Base-by-base conservation (phyloP, 2,113 vertebrate species). In the Chinchilla lanigera region DNA sequence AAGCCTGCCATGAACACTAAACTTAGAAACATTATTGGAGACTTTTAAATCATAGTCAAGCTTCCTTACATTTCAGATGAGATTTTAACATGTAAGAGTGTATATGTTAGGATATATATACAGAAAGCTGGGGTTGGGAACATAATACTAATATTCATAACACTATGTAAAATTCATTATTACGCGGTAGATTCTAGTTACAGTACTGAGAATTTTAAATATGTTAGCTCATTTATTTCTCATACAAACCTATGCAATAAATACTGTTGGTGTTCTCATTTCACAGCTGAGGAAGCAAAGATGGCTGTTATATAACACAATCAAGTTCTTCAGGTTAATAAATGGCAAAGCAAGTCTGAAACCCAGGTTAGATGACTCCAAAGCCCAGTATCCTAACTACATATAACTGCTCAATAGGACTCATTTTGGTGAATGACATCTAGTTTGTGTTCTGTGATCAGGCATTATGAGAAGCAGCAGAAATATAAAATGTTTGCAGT, bases 41-140 rank as follows among this genome's bases (percentile, higher is more conserved):
- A 80, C 86, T 87, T 95, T 90, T 38, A 41, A 86, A 89, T 41
- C 20, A 78, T 56, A 71, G 67, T 93, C 86, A 92, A 86, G 14
- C 50, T 90, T 94, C 13, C 30, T 90, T 2, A 89, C 17, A 89
- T 75, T 94, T 92, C 71, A 89, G 35, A 38, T 71, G 65, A 77
- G 3, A 88, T 92, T 58, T 73, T 63, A 95, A 56, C 69, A 44
- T 28, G 78, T 33, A 67, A 61, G 44, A 90, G 63, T 50, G 12
- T 35, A 80, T 92, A 82, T 47, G 58, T 84, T 77, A 86, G 86
- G 41, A 88, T 13, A 60, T 44, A 88, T 78, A 28, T 84, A 7
- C 26, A 86, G 9, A 30, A 92, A 94, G 47, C 35, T 61, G 11
- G 24, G 58, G 84, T 80, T 90, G 71, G 3, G 71, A 82, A 86